Evolutionary conservation across 2,113 vertebrate genomes (phyloP), one percentile per base, ranked within the genome.

Genomic region (Tenebrosternarchus preto): DNA sequence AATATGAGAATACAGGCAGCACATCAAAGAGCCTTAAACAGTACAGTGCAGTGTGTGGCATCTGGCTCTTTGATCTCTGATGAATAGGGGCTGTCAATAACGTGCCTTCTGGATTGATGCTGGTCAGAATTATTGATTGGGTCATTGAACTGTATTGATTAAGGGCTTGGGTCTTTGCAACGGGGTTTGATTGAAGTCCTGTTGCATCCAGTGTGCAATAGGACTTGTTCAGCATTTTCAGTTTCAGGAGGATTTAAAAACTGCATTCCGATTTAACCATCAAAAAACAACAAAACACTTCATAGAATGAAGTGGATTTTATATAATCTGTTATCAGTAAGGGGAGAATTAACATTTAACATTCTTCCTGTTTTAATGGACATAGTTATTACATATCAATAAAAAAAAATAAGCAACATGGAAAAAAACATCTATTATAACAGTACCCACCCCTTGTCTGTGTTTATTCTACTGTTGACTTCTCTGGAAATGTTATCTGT

Each of bases 41-140:
- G 20, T 39, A 22, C 36, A 15, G n/a, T n/a, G 16, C 31, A 55
- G 20, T 57, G 50, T 39, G 29, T 50, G 61, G 56, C 29, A 56
- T 78, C 57, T 50, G 6, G 33, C 16, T 22, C 2, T n/a, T 24
- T 80, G 20, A 1, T 80, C 29, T 57, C 17, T 46, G 60, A 67
- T 81, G 19, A 36, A 33, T 64, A 64, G 56, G 61, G 29, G 15
- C 55, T 27, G 53, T 31, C 4, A 11, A 60, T 77, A 60, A 63
- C 59, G 55, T 20, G 73, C 24, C 46, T 56, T 33, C 60, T 71
- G 46, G 78, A 19, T 43, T 61, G 53, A 11, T 84, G 77, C 27
- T 75, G 46, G 50, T 79, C 43, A 67, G 67, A 43, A 63, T 33
- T 78, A 82, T 82, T 71, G 76, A n/a, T n/a, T n/a, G n/a, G n/a